Conservation (phyloP, 2,797 vertebrate genomes). For the Avahi laniger region DNA sequence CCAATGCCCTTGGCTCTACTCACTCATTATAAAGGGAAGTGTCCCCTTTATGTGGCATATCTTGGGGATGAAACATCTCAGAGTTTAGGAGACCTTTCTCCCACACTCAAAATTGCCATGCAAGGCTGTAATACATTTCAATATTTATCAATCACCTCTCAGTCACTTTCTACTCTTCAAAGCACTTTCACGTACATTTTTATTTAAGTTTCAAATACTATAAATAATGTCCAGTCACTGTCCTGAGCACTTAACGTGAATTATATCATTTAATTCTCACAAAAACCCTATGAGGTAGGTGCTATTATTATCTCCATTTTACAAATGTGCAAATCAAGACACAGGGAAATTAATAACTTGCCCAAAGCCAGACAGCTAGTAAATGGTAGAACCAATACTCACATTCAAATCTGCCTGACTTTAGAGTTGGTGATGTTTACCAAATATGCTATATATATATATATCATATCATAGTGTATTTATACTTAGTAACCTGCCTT, state of each 20-base stretch:
- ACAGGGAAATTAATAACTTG: not conserved
- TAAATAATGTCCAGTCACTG: not conserved
- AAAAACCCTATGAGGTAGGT: not conserved
- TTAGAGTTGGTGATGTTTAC: not conserved
- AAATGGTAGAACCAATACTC: not conserved
- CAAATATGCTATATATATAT: not conserved
- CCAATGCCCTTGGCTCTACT: not conserved
- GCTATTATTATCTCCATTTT: not conserved
- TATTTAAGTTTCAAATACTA: constrained; percentile 36
- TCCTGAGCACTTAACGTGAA: constrained; percentile 5
- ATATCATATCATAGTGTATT: not conserved
- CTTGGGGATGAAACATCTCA: not conserved
- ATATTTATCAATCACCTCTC: constrained; percentile 1
- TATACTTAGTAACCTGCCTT: not conserved
- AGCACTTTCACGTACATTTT: not conserved
- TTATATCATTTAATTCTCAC: not conserved
- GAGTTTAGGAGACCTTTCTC: not conserved
- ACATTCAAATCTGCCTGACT: not conserved
- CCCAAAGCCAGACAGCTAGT: not conserved
- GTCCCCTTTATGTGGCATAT: not conserved
- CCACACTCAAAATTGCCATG: not conserved
- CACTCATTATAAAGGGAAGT: not conserved
- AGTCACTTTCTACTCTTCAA: not conserved
- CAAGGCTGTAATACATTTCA: not conserved
- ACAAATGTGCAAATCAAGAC: not conserved